Conservation (phyloP, 2,797 vertebrate species). For the Gila robusta region DNA sequence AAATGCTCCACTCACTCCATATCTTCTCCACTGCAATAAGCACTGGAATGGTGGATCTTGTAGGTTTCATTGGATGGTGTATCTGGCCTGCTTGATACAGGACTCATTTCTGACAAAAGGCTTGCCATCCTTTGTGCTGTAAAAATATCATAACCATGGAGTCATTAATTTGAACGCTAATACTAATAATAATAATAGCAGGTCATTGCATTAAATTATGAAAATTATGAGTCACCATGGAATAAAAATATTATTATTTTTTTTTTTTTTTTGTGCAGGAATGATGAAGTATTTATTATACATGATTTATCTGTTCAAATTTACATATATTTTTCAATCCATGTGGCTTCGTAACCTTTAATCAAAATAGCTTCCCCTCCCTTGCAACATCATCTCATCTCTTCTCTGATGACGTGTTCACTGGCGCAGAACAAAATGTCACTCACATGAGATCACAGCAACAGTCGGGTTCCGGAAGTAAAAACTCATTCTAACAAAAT, state of each 20-base stretch:
- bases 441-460: background rate
- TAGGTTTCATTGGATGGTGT: conserved; percentile 32
- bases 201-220: background rate
- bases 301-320: background rate
- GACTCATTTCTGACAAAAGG: conserved; percentile 40
- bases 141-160: background rate
- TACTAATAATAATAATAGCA: background rate
- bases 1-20: conserved; percentile 38
- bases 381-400: background rate
- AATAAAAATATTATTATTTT: no score
- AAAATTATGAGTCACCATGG: no score
- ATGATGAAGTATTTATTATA: background rate
- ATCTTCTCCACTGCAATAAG: conserved; percentile 34
- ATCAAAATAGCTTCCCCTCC: background rate
- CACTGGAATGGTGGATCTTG: conserved; percentile 19
- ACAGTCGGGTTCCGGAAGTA: background rate
- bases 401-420: background rate
- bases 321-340: background rate
- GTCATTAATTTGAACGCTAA: background rate
- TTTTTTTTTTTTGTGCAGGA: background rate
- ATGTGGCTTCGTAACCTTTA: background rate
- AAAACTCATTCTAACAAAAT: background rate
- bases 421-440: background rate
- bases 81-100: conserved; percentile 38
- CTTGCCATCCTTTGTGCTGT: conserved; percentile 51